A percentile compares a stretch with the other conserved stretches of the same genome.
Conservation (phyloP, 1,140 invertebrate species). For the Brachionus sp. region DNA sequence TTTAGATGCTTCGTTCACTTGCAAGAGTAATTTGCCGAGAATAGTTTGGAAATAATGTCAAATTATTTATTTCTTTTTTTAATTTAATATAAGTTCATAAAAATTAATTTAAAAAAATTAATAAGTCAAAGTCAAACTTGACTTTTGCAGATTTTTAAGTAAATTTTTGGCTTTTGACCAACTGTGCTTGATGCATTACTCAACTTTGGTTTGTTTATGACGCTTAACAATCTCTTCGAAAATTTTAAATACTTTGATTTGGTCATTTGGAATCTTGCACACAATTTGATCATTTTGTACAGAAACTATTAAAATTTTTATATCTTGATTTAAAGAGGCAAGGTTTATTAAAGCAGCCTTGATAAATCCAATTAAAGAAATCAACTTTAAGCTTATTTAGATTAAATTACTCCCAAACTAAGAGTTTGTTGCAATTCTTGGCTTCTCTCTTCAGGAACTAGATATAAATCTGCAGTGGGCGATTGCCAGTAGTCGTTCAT, state of each 20-base stretch:
- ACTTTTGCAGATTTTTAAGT: no score
- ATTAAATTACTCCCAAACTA: background rate
- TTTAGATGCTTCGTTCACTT: no score
- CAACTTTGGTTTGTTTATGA: no score
- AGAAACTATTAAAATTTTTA: background rate
- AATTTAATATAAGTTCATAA: no score
- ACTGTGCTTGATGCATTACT: no score
- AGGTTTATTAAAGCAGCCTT: slow-evolving; percentile 35
- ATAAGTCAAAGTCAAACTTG: no score
- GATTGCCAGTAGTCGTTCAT: background rate
- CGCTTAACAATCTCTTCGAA: slow-evolving; percentile 24
- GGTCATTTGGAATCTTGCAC: slow-evolving; percentile 32
- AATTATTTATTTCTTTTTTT: no score
- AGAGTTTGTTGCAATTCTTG: slow-evolving; percentile 10
- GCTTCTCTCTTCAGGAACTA: background rate
- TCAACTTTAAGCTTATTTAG: background rate
- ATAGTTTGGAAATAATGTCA: no score
- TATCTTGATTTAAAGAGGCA: slow-evolving; percentile 1
- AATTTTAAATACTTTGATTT: background rate
- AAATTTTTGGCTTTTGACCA: no score
- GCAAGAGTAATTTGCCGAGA: no score
- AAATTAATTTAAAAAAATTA: no score
- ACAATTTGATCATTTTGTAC: slow-evolving; percentile 14
- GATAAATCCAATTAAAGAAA: background rate
- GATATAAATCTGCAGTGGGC: background rate